Evolutionary conservation across 2,113 vertebrate genomes (phyloP), one percentile per base, ranked within the genome.

Genomic region (Platichthys flesus): DNA sequence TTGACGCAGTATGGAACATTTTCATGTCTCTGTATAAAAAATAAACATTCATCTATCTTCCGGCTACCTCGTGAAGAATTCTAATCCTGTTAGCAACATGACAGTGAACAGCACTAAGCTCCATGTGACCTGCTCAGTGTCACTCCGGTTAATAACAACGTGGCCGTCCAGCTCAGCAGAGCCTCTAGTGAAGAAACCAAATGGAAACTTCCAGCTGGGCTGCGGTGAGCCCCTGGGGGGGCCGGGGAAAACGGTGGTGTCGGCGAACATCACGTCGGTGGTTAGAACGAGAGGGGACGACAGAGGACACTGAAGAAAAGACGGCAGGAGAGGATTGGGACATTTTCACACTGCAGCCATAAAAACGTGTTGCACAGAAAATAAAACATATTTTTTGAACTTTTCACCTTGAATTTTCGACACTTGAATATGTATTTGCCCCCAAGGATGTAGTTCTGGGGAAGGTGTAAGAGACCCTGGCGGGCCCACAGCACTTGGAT

Each of bases 361-460:
- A 0, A 51, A 31, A 70, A 69, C 1, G 14, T 31, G 31, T 12
- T 23, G 13, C 10, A 8, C 15, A 58, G 15, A 68, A 51, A 1
- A 56, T 0, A 16, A 1, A 0, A 51, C 14, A 2, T 24, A 2
- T 3, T 14, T 4, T 56, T 56, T 23, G 1, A 54, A 5, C 12
- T 55, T 23, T 15, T 45, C 74, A 95, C 94, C 91, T 93, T 85
- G 9, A 93, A 9, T 4, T 9, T 79, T 57, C 88, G 82, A 90
- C 94, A 95, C 9, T 65, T 76, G 81, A 93, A 94, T 12, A 79
- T 13, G 47, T 90, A 94, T 88, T 93, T 93, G 57, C 89, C 91
- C 2, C 93, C 94, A 23, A 95, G 86, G 68, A 95, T 92, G 83
- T 91, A 91, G 73, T 67, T 92, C 84, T 95, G 94, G 0, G 94